Base-by-base conservation (phyloP, 2,113 vertebrate species). In the Bothrops jararaca region DNA sequence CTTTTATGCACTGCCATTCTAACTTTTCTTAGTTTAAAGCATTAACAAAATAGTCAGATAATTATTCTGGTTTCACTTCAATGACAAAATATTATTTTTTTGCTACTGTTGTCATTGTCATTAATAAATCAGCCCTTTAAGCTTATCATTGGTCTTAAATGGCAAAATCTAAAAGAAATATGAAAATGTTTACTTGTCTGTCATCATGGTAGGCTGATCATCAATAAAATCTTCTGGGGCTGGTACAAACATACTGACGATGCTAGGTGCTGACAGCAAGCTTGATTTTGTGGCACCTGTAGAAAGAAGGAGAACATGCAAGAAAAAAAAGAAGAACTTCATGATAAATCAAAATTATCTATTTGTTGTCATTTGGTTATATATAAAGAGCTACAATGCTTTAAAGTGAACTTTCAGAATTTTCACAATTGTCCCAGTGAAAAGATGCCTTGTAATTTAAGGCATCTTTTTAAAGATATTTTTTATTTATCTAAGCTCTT, bases 181-280 rank as follows among this genome's bases (percentile, higher is more conserved):
- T 50, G 15, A 91, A 94, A 45, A 1, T 88, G 92, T 97, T 97
- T 97, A 99, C 99, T 99, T 99, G 97, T 99, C 99, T 53, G 99
- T 98, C 99, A 99, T 99, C 69, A 98, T 96, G 3, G 98, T 98
- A 0, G 99, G 99, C 96, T 99, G 99, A 94, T 99, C 99, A 29
- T 99, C 99, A 10, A 98, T 98, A 97, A 99, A 99, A 95, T 99
- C 99, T 95, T 99, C 99, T 0, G 99, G 99, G 1, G 99, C 99
- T 2, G 99, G 99, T 50, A 99, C 99, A 94, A 99, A 99, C 99
- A 99, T 99, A 95, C 99, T 99, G 95, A 98, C 98, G 5, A 99
- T 99, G 96, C 99, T 99, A 5, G 99, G 99, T 48, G 99, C 99
- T 50, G 99, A 99, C 52, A 99, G 98, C 90, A 99, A 97, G 95